phyloP scores from a whole-genome alignment of 2,888 invertebrate genomes.

The Laothoe populi region DNA sequence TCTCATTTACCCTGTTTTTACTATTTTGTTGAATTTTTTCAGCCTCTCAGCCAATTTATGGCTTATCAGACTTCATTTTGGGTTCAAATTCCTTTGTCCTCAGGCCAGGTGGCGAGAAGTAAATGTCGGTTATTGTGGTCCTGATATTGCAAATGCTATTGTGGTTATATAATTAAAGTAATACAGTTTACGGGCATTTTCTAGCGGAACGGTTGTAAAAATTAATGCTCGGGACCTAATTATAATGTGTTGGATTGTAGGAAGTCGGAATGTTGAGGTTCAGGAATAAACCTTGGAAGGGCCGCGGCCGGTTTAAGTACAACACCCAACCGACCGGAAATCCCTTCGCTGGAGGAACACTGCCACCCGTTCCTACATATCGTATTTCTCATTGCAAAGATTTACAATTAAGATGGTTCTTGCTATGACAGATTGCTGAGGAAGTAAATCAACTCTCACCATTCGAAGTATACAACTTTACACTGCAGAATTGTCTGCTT shows the following conservation, averaged over 20 bases:
- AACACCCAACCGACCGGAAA: too few species aligned
- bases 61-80: background rate
- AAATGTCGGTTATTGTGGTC: constrained; percentile 29
- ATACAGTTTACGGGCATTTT: constrained; percentile 34
- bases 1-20: constrained; percentile 72
- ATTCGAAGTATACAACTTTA: too few species aligned
- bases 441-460: too few species aligned
- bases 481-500: too few species aligned
- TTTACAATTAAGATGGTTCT: too few species aligned
- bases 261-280: background rate
- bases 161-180: constrained; percentile 37
- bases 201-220: constrained; percentile 26
- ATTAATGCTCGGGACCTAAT: constrained; percentile 28
- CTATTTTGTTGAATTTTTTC: constrained; percentile 49
- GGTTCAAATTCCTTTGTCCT: constrained; percentile 17
- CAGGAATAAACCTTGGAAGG: background rate
- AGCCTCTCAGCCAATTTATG: background rate
- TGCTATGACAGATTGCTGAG: too few species aligned
- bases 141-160: constrained; percentile 22
- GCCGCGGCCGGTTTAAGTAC: too few species aligned
- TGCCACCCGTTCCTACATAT: too few species aligned
- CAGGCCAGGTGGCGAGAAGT: constrained; percentile 26
- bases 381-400: too few species aligned
- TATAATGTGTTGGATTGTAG: background rate
- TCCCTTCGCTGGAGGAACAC: too few species aligned